These are phyloP conservation scores for Rallus limicola DNA, from an alignment of 2,113 vertebrate species.

Conservation along the genomic window DNA sequence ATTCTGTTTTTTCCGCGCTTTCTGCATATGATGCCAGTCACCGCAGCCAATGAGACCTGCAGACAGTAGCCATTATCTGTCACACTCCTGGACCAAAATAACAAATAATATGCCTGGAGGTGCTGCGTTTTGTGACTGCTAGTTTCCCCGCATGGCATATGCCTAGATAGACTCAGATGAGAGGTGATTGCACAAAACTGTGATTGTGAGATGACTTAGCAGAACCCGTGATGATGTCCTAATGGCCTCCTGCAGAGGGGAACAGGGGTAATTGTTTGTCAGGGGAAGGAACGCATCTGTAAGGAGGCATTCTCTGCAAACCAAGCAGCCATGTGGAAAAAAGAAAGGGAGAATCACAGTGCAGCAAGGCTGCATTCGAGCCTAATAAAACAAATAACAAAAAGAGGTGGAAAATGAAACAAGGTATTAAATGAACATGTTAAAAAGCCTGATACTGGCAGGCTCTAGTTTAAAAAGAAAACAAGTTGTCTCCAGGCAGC, in stretches of 20 bases:
- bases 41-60: constrained; percentile 51
- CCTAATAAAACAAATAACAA: background rate
- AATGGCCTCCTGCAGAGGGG: constrained; percentile 76
- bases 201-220: constrained; percentile 83
- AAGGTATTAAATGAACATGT: background rate
- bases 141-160: constrained; percentile 70
- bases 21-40: constrained; percentile 49
- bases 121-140: constrained; percentile 67
- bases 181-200: constrained; percentile 78
- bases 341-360: constrained; percentile 40
- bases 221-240: constrained; percentile 79
- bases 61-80: constrained; percentile 72
- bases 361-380: background rate
- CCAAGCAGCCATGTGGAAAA: constrained; percentile 76
- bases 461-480: constrained; percentile 17
- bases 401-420: background rate
- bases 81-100: constrained; percentile 74
- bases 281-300: constrained; percentile 75
- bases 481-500: background rate
- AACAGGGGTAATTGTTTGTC: constrained; percentile 82
- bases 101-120: constrained; percentile 78
- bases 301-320: constrained; percentile 71
- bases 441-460: background rate
- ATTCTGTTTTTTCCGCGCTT: constrained; percentile 26
- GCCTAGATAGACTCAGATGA: constrained; percentile 73